Percentiles rank a stretch among this genome's conserved stretches.
Evolutionary conservation across 2,888 invertebrate genomes (phyloP).

Genomic region (Branchinecta sandiegonensis): DNA sequence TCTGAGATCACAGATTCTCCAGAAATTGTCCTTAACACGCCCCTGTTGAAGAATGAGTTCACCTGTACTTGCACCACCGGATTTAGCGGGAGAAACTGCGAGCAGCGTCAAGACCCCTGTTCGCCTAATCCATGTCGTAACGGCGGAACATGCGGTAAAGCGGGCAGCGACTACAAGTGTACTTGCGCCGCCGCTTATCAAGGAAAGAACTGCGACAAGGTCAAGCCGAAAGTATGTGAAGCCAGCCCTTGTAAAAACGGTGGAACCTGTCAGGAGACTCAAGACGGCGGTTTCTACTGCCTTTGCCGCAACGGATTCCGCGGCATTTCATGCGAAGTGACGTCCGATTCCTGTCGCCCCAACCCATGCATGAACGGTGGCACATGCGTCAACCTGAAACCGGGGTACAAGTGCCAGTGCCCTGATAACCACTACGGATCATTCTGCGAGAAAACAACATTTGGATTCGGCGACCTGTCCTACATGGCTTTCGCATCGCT

Average conservation of each 20-base stretch:
- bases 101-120: constrained; percentile 77
- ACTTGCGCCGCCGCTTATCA: constrained; percentile 60
- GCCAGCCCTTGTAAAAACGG: constrained; percentile 78
- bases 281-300: constrained; percentile 79
- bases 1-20: constrained; percentile 66
- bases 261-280: constrained; percentile 75
- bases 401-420: constrained; percentile 64
- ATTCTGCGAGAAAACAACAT: constrained; percentile 78
- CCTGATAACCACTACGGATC: constrained; percentile 69
- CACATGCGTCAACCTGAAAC: constrained; percentile 69
- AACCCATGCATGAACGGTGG: constrained; percentile 87
- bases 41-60: constrained; percentile 59
- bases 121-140: constrained; percentile 72
- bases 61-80: constrained; percentile 67
- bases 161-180: constrained; percentile 64
- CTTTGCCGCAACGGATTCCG: constrained; percentile 78
- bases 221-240: constrained; percentile 67
- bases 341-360: constrained; percentile 72
- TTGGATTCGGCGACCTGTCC: constrained; percentile 74
- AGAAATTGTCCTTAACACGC: constrained; percentile 65
- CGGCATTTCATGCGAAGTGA: constrained; percentile 73
- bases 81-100: constrained; percentile 61
- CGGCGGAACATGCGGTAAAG: constrained; percentile 66
- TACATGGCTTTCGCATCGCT: constrained; percentile 75
- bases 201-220: constrained; percentile 67